A percentile compares a stretch with the other conserved stretches of the same genome.
Evolutionary conservation across 2,888 invertebrate genomes (phyloP).

Genomic region (Ochropacha duplaris): DNA sequence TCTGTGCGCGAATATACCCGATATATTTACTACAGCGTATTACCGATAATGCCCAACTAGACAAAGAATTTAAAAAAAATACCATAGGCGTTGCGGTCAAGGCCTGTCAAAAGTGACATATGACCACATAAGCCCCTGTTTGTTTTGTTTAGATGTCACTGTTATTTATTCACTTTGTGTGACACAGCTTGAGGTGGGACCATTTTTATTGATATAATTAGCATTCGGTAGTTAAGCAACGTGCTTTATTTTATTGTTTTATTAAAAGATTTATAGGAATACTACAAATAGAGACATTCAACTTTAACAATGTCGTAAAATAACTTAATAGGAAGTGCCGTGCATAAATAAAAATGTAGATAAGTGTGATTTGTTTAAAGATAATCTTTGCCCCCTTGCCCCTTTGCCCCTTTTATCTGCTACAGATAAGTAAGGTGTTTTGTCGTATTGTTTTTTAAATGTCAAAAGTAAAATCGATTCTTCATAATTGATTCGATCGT

Average conservation of each 20-base stretch:
- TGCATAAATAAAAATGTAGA: background rate
- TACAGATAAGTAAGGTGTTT: too few species aligned
- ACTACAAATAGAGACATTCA: background rate
- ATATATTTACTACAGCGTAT: too few species aligned
- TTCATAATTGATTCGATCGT: too few species aligned
- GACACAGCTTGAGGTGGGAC: background rate
- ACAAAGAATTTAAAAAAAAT: too few species aligned
- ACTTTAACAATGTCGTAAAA: background rate
- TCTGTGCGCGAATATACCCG: too few species aligned
- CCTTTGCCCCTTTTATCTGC: background rate
- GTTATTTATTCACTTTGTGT: too few species aligned
- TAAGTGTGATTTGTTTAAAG: background rate
- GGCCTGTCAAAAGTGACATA: background rate
- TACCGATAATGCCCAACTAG: too few species aligned
- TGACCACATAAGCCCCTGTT: background rate
- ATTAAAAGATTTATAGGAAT: background rate
- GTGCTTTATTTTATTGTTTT: background rate
- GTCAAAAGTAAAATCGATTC: too few species aligned
- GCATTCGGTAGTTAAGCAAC: background rate
- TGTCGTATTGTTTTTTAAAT: too few species aligned
- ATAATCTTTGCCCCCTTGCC: background rate
- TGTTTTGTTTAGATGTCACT: background rate
- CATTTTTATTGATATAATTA: slow-evolving; percentile 3
- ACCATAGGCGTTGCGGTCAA: too few species aligned
- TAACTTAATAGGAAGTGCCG: background rate